These are phyloP conservation scores for Apotomis turbidana DNA, from an alignment of 2,888 invertebrate genomes.

Conservation along the genomic window DNA sequence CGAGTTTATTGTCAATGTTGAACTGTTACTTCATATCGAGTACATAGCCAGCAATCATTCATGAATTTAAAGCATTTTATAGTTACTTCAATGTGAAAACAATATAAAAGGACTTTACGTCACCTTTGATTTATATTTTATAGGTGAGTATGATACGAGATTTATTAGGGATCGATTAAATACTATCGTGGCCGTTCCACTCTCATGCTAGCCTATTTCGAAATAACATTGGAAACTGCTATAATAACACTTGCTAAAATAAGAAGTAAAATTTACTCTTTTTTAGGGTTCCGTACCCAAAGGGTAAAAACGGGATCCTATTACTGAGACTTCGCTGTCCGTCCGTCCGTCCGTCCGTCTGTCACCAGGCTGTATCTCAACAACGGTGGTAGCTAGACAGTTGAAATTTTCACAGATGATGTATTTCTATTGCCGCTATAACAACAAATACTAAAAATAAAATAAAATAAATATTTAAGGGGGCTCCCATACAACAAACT, in stretches of 20 bases:
- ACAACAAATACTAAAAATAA: no score
- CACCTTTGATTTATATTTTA: conserved; percentile 80
- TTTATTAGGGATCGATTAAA: conserved; percentile 74
- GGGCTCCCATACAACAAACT: no score
- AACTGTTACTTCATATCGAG: conserved; percentile 56
- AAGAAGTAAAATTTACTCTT: no score
- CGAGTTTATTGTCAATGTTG: conserved; percentile 33
- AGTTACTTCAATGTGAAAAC: conserved; percentile 80
- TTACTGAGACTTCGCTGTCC: no score
- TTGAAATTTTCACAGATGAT: no score
- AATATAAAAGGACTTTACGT: conserved; percentile 82
- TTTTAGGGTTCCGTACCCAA: no score
- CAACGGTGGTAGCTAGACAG: no score
- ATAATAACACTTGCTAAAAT: not conserved
- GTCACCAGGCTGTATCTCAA: no score
- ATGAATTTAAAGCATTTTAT: conserved; percentile 81
- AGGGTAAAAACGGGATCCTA: no score
- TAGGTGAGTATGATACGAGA: conserved; percentile 80
- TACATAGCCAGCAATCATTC: conserved; percentile 67
- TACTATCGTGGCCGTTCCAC: conserved; percentile 66
- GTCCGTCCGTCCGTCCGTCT: no score
- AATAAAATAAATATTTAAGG: no score
- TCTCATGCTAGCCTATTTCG: conserved; percentile 37
- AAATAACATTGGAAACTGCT: not conserved
- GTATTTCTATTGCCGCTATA: no score